Evolutionary conservation across 2,888 invertebrate genomes (phyloP).

Genomic region (Pollenia amentaria): DNA sequence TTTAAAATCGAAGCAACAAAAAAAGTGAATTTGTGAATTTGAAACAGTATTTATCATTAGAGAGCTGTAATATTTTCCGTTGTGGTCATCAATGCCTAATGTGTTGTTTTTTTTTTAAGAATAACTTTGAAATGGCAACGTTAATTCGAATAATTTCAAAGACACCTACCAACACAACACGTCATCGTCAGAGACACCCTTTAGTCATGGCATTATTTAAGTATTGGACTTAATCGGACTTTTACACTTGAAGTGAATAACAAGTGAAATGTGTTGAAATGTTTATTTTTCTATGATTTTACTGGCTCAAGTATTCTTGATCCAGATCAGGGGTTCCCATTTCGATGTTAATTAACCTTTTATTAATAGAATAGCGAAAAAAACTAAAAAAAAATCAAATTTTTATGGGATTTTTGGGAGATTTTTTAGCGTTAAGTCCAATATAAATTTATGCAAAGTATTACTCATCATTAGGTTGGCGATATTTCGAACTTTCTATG

Average conservation of each 20-base stretch:
- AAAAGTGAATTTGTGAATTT: conserved; percentile 59
- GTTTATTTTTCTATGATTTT: not conserved
- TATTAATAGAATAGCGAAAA: no score
- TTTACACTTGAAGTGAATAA: not conserved
- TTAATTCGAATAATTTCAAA: conserved; percentile 30
- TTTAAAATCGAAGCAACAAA: conserved; percentile 6
- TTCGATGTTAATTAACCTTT: no score
- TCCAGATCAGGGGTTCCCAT: no score
- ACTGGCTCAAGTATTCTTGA: not conserved
- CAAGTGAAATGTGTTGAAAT: not conserved
- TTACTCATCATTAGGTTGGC: no score
- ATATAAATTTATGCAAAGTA: no score
- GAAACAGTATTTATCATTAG: not conserved
- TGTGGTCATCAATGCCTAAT: conserved; percentile 34
- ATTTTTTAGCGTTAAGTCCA: no score
- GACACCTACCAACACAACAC: not conserved
- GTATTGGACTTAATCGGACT: not conserved
- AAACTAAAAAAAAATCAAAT: no score
- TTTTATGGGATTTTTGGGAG: no score
- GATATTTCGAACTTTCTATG: no score
- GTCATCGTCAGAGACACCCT: no score
- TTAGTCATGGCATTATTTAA: no score
- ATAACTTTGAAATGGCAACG: not conserved
- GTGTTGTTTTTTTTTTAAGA: not conserved
- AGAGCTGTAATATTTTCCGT: not conserved